Evolutionary conservation across 1,140 invertebrate species (phyloP), one percentile per base, ranked within the genome.

Genomic region (Philotrypesis tridentata): DNA sequence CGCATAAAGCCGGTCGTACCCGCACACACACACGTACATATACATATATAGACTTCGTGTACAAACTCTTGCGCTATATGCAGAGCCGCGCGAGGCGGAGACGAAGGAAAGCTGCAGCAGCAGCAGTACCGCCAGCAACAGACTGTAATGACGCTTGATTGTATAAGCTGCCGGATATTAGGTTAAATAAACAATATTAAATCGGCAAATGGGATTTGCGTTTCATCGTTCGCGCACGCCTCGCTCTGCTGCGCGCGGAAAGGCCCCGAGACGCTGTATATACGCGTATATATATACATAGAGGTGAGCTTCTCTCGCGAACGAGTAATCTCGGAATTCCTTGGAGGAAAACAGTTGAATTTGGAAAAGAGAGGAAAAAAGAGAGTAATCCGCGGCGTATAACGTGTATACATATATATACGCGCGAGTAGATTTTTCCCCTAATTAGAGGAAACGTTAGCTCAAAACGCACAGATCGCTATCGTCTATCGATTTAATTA

Each of bases 131-230:
- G 73, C 55, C 65, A 78, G 84, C 85, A 84, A 86, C 85, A 87
- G 82, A 55, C 85, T 87, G 87, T 90, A 90, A 90, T 90, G 89
- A 88, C 84, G 89, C 89, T 85, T 89, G 86, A 90, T 90, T 90
- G 88, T 90, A 87, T 89, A 88, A 89, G 85, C 88, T 87, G 80
- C 84, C 85, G 88, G 88, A 90, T 90, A 90, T 90, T 90, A 85
- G 86, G 89, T 90, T 90, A 89, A 90, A 90, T 86, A 90, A 90
- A 90, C 87, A 89, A 90, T 87, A 89, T 90, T 90, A 89, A 85
- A 88, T 87, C 86, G 84, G 81, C 81, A 88, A 89, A 88, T 89
- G 85, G 84, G 82, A 85, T 87, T 87, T 80, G 78, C 72, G 73
- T 82, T 78, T 70, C 74, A 77, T 82, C 71, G 75, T n/a, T n/a